phyloP scores from a whole-genome alignment of 2,113 vertebrate species.

The Propithecus coquereli region DNA sequence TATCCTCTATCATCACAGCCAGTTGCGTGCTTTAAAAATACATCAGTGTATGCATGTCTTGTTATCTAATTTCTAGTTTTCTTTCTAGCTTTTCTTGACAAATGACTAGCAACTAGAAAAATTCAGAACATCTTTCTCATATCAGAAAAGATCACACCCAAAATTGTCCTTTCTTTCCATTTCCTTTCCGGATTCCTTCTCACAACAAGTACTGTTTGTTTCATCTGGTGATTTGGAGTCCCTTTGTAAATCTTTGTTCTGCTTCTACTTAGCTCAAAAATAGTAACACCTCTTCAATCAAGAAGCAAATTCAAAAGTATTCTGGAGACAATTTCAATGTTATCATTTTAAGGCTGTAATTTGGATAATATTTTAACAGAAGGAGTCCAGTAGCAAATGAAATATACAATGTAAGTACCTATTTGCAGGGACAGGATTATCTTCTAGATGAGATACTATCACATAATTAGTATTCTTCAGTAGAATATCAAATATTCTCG shows the following conservation, averaged over 20 bases:
- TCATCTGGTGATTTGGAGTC: neutral
- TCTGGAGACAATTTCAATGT: neutral
- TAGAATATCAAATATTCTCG: neutral
- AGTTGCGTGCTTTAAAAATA: neutral
- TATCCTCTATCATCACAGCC: neutral
- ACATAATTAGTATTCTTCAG: neutral
- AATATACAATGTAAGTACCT: neutral
- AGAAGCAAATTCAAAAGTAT: constrained; percentile 5
- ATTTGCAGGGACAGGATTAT: neutral
- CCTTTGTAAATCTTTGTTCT: constrained; percentile 58
- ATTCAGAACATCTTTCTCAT: neutral
- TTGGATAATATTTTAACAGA: neutral
- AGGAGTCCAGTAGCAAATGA: neutral
- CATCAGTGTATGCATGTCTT: neutral
- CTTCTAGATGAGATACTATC: neutral
- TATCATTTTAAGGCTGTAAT: constrained; percentile 4
- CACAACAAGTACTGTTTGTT: neutral
- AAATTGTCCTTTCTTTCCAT: neutral
- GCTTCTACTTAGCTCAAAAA: neutral
- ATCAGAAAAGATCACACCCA: neutral
- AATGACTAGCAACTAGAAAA: neutral
- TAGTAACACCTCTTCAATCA: neutral
- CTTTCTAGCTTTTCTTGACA: neutral
- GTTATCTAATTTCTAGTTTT: neutral
- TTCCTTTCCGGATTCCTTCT: neutral